phyloP scores from a whole-genome alignment of 2,113 vertebrate genomes.

The Salvelinus sp. region DNA sequence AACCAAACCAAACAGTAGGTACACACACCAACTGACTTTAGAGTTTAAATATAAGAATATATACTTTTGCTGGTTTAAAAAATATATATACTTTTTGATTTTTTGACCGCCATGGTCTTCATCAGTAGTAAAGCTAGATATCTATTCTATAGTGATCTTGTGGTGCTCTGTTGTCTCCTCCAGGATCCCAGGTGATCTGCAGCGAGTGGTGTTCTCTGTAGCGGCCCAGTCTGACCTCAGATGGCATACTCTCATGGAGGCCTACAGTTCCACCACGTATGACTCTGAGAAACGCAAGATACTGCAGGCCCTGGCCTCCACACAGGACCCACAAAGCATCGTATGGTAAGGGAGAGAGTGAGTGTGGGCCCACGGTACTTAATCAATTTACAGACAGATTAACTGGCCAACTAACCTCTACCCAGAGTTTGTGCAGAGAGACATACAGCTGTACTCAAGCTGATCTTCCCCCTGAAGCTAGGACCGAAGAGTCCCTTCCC shows the following conservation, averaged over 20 bases:
- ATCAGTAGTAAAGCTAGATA: too few relatives aligned
- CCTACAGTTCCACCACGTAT: conserved; percentile 67
- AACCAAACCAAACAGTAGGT: conserved; percentile 76
- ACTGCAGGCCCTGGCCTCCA: conserved; percentile 84
- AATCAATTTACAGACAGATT: not conserved
- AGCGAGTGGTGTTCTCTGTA: conserved; percentile 80
- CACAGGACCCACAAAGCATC: conserved; percentile 76
- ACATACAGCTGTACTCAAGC: too few relatives aligned
- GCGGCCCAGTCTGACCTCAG: conserved; percentile 78
- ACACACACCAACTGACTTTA: not conserved
- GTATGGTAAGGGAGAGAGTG: conserved; percentile 72
- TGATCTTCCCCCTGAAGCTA: too few relatives aligned
- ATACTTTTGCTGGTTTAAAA: too few relatives aligned
- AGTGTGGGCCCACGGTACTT: not conserved
- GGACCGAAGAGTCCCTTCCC: too few relatives aligned
- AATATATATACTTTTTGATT: too few relatives aligned
- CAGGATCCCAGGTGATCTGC: conserved; percentile 87
- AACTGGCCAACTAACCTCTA: too few relatives aligned
- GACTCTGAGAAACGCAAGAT: conserved; percentile 88
- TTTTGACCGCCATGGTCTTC: too few relatives aligned
- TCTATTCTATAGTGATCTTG: not conserved
- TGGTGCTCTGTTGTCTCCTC: not conserved
- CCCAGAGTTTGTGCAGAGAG: too few relatives aligned
- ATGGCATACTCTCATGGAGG: conserved; percentile 75
- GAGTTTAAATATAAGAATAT: too few relatives aligned